Evolutionary conservation across 2,113 vertebrate species (phyloP).

Genomic region (Syngnathoides biaculeatus): DNA sequence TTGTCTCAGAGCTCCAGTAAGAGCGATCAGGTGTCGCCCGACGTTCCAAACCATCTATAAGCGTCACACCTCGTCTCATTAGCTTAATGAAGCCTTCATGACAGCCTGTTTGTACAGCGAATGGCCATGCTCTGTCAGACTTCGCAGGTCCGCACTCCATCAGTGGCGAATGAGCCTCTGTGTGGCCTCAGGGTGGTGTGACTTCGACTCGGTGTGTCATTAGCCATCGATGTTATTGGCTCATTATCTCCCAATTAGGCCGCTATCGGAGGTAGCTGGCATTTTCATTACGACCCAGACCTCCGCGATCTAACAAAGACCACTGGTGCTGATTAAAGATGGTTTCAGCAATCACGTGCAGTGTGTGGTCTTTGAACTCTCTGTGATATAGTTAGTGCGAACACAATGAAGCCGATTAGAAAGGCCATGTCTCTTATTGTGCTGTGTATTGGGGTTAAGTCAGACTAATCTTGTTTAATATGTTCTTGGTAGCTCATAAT

Average conservation of each 20-base stretch:
- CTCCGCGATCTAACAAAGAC: constrained; percentile 66
- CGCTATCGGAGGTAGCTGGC: constrained; percentile 69
- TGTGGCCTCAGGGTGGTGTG: constrained; percentile 68
- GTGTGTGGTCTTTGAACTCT: constrained; percentile 67
- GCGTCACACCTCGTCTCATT: constrained; percentile 53
- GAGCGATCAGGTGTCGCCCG: constrained; percentile 30
- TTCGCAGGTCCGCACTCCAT: constrained; percentile 58
- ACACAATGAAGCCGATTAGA: constrained; percentile 69
- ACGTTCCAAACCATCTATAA: constrained; percentile 47
- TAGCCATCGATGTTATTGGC: constrained; percentile 74
- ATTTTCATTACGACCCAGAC: constrained; percentile 67
- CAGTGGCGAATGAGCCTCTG: constrained; percentile 62
- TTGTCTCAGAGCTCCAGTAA: constrained; percentile 10
- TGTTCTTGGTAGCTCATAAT: constrained; percentile 44
- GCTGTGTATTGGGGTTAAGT: constrained; percentile 65
- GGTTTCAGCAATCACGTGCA: constrained; percentile 67
- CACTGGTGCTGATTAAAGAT: constrained; percentile 68
- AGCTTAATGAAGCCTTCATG: constrained; percentile 66
- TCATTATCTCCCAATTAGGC: constrained; percentile 75
- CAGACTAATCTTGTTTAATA: constrained; percentile 65
- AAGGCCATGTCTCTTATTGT: constrained; percentile 68
- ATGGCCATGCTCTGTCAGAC: constrained; percentile 48
- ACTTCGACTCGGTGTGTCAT: constrained; percentile 68
- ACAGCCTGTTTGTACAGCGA: constrained; percentile 60
- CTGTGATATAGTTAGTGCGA: constrained; percentile 64